Conservation (phyloP, 2,113 vertebrate species). For the Lampris megalopsis region DNA sequence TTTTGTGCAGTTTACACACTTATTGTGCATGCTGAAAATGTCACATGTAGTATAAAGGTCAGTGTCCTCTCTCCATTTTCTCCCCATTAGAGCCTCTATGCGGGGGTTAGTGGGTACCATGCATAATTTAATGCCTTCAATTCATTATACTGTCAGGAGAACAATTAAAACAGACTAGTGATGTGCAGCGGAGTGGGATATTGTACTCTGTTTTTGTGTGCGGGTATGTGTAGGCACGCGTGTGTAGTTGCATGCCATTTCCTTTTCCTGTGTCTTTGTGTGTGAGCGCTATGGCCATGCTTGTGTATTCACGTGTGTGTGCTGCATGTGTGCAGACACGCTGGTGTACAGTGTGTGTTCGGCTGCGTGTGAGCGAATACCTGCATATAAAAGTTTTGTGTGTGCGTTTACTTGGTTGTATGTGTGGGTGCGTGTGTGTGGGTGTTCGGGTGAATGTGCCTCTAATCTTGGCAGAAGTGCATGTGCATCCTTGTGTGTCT, state of each 20-base stretch:
- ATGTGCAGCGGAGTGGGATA: conserved; percentile 45
- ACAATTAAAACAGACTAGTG: conserved; percentile 56
- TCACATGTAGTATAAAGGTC: conserved; percentile 39
- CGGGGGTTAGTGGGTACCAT: conserved; percentile 39
- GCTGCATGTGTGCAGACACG: background rate
- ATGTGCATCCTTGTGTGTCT: conserved; percentile 13
- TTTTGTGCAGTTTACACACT: background rate
- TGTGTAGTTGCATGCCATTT: background rate
- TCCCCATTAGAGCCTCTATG: conserved; percentile 17
- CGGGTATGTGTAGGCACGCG: conserved; percentile 15
- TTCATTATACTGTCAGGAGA: conserved; percentile 64
- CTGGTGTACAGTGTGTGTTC: conserved; percentile 3
- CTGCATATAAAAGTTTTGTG: background rate
- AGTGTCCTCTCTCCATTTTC: conserved; percentile 28
- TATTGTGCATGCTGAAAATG: conserved; percentile 10
- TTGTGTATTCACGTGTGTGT: background rate
- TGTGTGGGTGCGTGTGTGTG: conserved; percentile 17
- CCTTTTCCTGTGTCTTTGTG: background rate
- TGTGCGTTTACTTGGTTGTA: background rate
- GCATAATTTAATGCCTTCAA: conserved; percentile 57
- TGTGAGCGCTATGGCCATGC: background rate
- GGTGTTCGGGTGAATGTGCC: background rate
- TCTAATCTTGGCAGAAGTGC: background rate
- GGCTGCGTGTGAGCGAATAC: background rate
- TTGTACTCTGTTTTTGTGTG: conserved; percentile 23